These are phyloP conservation scores for Atrina japonica DNA, from an alignment of 2,888 invertebrate species.

Conservation along the genomic window DNA sequence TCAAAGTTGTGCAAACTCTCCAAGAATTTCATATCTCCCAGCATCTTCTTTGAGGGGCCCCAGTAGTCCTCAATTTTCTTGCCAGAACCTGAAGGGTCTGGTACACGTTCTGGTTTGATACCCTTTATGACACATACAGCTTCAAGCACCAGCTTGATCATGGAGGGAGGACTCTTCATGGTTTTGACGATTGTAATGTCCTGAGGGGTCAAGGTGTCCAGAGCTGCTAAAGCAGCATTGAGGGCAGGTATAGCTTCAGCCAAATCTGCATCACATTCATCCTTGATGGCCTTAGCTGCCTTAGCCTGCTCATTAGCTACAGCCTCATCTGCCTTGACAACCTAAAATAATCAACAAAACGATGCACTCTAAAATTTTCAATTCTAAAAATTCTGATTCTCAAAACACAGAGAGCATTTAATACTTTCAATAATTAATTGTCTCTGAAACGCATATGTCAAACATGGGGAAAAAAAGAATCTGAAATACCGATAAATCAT, in stretches of 20 bases:
- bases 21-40: constrained; percentile 81
- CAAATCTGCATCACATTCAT: constrained; percentile 81
- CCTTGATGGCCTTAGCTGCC: constrained; percentile 80
- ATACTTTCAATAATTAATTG: too few relatives aligned
- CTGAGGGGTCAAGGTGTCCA: constrained; percentile 80
- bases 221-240: constrained; percentile 79
- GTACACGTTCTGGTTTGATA: constrained; percentile 80
- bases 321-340: constrained; percentile 96
- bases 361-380: too few relatives aligned
- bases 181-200: constrained; percentile 81
- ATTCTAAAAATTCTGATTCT: too few relatives aligned
- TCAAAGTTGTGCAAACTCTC: constrained; percentile 78
- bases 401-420: too few relatives aligned
- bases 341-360: too few relatives aligned
- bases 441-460: too few relatives aligned
- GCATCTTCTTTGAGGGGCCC: constrained; percentile 80
- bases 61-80: constrained; percentile 81
- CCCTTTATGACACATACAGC: constrained; percentile 81
- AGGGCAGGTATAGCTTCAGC: constrained; percentile 81
- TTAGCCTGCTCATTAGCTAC: constrained; percentile 86
- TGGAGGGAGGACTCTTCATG: constrained; percentile 80
- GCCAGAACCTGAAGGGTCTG: constrained; percentile 80
- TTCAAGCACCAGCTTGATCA: constrained; percentile 80
- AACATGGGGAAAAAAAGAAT: too few relatives aligned
- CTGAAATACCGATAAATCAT: too few relatives aligned